These are phyloP conservation scores for Buceros bicornis DNA, from an alignment of 2,797 vertebrate genomes.

Conservation along the genomic window DNA sequence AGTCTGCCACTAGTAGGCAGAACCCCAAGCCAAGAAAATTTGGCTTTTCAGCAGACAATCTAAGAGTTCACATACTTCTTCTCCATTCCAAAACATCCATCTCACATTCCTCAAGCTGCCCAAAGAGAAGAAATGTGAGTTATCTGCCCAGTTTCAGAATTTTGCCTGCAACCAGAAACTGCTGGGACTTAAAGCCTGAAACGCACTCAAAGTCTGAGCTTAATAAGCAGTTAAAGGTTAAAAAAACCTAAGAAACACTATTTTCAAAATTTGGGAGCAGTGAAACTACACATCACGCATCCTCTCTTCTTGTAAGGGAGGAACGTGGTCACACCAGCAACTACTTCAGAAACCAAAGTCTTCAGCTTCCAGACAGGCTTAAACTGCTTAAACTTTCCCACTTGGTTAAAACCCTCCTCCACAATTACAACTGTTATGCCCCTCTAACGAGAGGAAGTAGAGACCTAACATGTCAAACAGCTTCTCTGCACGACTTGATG, in stretches of 20 bases:
- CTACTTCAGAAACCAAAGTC: not conserved
- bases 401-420: not conserved
- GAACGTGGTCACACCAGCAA: fast-evolving
- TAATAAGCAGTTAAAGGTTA: not conserved
- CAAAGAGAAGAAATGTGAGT: not conserved
- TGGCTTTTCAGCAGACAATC: not conserved
- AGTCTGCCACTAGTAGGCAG: not conserved
- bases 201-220: not conserved
- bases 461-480: not conserved
- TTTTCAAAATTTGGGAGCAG: not conserved
- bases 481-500: not conserved
- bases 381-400: not conserved
- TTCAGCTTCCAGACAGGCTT: not conserved
- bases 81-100: not conserved
- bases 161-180: not conserved
- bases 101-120: not conserved
- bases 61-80: not conserved
- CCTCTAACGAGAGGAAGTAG: not conserved
- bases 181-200: not conserved
- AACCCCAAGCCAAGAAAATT: not conserved
- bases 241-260: not conserved
- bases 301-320: fast-evolving
- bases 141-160: not conserved
- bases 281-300: not conserved
- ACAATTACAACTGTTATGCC: not conserved